Evolutionary conservation across 2,113 vertebrate species (phyloP), one percentile per base, ranked within the genome.

Genomic region (Zosterops lateralis): DNA sequence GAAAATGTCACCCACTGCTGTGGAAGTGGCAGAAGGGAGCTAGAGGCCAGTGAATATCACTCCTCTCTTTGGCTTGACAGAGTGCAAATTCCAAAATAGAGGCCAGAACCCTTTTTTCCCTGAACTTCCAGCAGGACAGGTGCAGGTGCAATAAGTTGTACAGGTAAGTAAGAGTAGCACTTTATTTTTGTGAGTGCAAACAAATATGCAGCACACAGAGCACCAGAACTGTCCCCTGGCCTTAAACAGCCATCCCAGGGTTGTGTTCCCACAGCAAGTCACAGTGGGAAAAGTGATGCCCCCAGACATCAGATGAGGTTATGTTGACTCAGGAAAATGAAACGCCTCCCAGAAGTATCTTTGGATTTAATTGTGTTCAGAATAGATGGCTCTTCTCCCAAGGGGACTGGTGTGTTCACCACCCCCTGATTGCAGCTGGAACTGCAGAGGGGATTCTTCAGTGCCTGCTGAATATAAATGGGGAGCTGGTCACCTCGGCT

Each of bases 351-450:
- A 47, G 13, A 81, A 74, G 56, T 60, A 77, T 40, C 44, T 92
- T 64, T 77, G 44, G 42, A 54, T 88, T 94, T 92, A 74, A 88
- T 93, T 86, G 45, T 86, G 64, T 64, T 83, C 67, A 90, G 76
- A 90, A 40, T 70, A 9, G 13, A 60, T 34, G 64, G 40, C 51
- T 81, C 26, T 73, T 83, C 88, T 90, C 92, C 68, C 64, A 86
- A 81, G 88, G 67, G 32, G 42, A 31, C 32, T 71, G 57, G 16
- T 38, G 16, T 38, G 56, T 45, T 93, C 70, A 76, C 72, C 50
- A 73, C 12, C 50, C 50, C 45, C 58, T 85, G 78, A 94, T 54
- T 66, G 45, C 67, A 66, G 29, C 56, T 38, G 80, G 56, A 66
- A 74, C 13, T 58, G 56, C 72, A 36, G 19, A 6, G 21, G 40